These are phyloP conservation scores for Andrena fulva DNA, from an alignment of 2,888 invertebrate genomes.

Conservation along the genomic window DNA sequence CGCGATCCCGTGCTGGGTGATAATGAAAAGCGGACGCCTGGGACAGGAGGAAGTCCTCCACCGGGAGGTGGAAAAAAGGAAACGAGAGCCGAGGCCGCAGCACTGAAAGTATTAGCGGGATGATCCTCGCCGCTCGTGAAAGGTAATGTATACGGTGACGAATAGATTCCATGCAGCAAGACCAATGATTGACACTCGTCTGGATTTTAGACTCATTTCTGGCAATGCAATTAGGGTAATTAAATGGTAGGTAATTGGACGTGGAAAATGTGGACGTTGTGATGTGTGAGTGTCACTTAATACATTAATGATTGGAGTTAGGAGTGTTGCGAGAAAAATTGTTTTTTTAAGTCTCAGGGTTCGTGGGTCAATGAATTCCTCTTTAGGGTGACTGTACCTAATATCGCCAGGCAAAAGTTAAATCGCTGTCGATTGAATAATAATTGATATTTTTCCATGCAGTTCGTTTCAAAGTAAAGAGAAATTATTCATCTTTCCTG, in stretches of 20 bases:
- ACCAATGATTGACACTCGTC: not conserved
- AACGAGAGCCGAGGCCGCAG: slow-evolving; percentile 2
- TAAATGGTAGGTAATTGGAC: not conserved
- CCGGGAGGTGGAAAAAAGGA: slow-evolving; percentile 36
- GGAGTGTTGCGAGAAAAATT: no score
- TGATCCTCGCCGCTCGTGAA: slow-evolving; percentile 10
- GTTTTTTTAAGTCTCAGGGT: no score
- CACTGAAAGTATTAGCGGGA: slow-evolving; percentile 26
- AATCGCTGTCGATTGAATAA: no score
- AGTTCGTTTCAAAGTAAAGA: no score
- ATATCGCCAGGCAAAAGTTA: no score
- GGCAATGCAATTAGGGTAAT: not conserved
- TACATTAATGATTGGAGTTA: no score
- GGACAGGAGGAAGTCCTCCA: slow-evolving; percentile 45
- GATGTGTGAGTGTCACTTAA: not conserved
- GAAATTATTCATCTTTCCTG: no score
- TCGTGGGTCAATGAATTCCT: no score
- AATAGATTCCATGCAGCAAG: slow-evolving; percentile 24
- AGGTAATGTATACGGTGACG: slow-evolving; percentile 3
- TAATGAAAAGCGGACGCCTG: slow-evolving; percentile 66
- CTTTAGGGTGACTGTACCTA: no score
- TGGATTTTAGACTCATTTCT: not conserved
- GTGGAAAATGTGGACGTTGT: not conserved
- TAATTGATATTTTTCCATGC: no score
- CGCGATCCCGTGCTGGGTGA: slow-evolving; percentile 69